phyloP scores from a whole-genome alignment of 2,113 vertebrate genomes.

The Cryptomyrus ogoouensis region DNA sequence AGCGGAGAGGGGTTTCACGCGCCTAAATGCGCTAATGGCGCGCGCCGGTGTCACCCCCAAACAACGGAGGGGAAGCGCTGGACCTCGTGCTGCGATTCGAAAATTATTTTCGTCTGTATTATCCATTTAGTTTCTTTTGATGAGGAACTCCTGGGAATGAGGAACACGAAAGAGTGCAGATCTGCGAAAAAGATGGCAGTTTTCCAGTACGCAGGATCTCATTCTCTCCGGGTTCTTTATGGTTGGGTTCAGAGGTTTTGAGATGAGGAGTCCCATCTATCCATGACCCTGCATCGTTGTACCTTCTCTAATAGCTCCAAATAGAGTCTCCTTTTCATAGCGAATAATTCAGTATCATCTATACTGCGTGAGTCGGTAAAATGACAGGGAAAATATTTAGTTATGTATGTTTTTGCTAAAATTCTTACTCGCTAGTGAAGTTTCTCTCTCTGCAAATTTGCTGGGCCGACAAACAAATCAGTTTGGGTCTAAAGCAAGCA shows the following conservation, averaged over 20 bases:
- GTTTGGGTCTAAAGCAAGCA: not conserved
- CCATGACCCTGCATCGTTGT: slow-evolving; percentile 15
- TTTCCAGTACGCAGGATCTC: slow-evolving; percentile 14
- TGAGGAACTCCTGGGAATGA: not conserved
- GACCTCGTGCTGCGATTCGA: slow-evolving; percentile 7
- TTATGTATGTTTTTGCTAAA: not conserved
- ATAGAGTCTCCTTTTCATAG: slow-evolving; percentile 13
- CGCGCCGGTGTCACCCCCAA: slow-evolving; percentile 26
- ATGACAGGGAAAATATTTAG: not conserved
- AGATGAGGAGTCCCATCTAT: slow-evolving; percentile 48
- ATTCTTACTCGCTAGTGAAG: not conserved
- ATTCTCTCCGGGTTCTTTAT: slow-evolving; percentile 13
- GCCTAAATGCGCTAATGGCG: slow-evolving; percentile 32
- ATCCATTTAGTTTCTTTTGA: slow-evolving; percentile 50
- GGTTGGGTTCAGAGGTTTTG: slow-evolving; percentile 40
- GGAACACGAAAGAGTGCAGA: not conserved
- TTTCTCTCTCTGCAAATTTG: not conserved
- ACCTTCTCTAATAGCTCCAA: slow-evolving; percentile 16
- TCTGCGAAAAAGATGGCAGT: slow-evolving; percentile 29
- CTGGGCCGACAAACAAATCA: not conserved
- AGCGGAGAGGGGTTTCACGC: slow-evolving; percentile 1
- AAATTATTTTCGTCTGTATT: slow-evolving; percentile 36
- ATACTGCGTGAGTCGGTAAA: not conserved
- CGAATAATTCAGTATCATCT: slow-evolving; percentile 38
- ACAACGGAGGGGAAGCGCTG: not conserved